Conservation (phyloP, 2,113 vertebrate genomes). For the Pollimyrus isidori region DNA sequence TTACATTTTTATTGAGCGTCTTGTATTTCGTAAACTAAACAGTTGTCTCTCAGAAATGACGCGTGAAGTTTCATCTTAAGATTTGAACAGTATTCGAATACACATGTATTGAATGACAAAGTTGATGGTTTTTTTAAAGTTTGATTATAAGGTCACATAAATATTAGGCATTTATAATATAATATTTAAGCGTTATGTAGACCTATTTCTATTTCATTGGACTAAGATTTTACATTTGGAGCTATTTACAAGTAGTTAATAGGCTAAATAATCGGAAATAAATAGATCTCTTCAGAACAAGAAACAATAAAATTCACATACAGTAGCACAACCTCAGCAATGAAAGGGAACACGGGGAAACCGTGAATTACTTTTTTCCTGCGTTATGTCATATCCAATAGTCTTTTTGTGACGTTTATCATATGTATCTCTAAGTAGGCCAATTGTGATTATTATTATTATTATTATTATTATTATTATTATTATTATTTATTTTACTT, state of each 20-base stretch:
- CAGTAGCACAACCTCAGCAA: background rate
- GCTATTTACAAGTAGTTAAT: background rate
- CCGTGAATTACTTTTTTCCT: background rate
- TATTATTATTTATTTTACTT: background rate
- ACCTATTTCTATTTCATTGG: background rate
- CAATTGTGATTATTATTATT: too few relatives aligned
- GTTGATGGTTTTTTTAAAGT: background rate
- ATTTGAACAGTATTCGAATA: background rate
- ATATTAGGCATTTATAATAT: background rate
- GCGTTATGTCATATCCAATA: background rate
- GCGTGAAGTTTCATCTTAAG: background rate
- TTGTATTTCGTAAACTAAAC: slow-evolving; percentile 56
- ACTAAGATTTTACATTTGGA: background rate
- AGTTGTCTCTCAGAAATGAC: slow-evolving; percentile 41
- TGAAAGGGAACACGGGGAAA: background rate
- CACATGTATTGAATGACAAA: background rate
- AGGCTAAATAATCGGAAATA: background rate
- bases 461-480: too few relatives aligned
- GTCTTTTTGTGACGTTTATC: background rate
- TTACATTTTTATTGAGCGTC: slow-evolving; percentile 64
- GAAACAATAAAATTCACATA: background rate
- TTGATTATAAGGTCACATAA: background rate
- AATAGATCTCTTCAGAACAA: background rate
- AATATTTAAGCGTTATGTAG: background rate
- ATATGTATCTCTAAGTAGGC: background rate